Evolutionary conservation across 2,888 invertebrate species (phyloP), one percentile per base, ranked within the genome.

Genomic region (Pachydiplax longipennis): DNA sequence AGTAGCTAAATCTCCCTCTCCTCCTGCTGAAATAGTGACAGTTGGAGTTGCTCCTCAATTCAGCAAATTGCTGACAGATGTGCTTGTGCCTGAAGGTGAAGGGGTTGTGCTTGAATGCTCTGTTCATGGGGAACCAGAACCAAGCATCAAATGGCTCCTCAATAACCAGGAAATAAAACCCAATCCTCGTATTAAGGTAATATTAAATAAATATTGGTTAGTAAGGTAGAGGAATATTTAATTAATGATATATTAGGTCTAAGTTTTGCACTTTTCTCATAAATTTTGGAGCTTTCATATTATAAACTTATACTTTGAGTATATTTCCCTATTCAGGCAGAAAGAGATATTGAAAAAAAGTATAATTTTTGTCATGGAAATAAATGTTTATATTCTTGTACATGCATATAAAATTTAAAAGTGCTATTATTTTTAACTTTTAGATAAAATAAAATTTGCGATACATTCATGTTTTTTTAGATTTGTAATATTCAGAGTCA

Each of bases 61-160:
- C 93, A 95, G 95, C 82, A 96, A 96, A 93, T 94, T 97, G 73
- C 94, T 97, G 73, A 95, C 96, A 80, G 97, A 97, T 93, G 95
- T 96, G 90, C 94, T 96, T 90, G 96, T 96, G 10, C 96, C 96
- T 73, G 97, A 97, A 93, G 96, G 96, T 25, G 97, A 97, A 92
- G 95, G 95, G 92, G 96, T 96, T 61, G 94, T 94, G 91, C 95
- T 97, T 92, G 96, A 97, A 93, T 96, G 96, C 91, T 94, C 94
- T 87, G 96, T 97, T 10, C 94, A 94, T 91, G 97, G 97, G 25
- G 95, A 96, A 92, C 97, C 97, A 0, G 95, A 95, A 91, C 96
- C 97, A 3, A 95, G 95, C 35, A 95, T 97, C 0, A 96, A 95
- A 92, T 97, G 97, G 97, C 95, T 95, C 92, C 94, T 96, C 48